Percentiles rank a stretch among this genome's conserved stretches.
phyloP scores from a whole-genome alignment of 2,888 invertebrate species.

The Stegana nigrithorax region DNA sequence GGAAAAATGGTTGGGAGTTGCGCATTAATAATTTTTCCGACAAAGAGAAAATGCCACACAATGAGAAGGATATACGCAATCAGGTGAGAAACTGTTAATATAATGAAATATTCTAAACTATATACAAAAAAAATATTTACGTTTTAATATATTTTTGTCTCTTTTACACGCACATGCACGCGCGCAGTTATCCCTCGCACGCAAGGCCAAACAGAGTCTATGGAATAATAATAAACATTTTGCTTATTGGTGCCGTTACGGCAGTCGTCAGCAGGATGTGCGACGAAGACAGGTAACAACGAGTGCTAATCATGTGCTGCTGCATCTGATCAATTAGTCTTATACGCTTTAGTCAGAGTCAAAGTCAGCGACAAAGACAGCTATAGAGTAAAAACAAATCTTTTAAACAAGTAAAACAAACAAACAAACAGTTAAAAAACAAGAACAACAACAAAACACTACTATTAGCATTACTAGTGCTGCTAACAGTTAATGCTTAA shows the following conservation, averaged over 20 bases:
- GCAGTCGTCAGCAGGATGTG: constrained; percentile 76
- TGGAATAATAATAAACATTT: constrained; percentile 73
- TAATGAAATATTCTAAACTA: background rate
- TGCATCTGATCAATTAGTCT: constrained; percentile 50
- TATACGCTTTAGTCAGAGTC: background rate
- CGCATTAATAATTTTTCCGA: constrained; percentile 81
- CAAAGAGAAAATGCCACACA: constrained; percentile 76
- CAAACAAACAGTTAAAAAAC: constrained; percentile 5
- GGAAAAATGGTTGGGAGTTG: constrained; percentile 77
- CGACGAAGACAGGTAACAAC: constrained; percentile 76
- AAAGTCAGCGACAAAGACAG: background rate
- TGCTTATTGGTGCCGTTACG: constrained; percentile 80
- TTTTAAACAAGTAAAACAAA: background rate
- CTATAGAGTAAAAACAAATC: background rate
- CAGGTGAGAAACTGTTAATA: constrained; percentile 73
- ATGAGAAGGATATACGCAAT: constrained; percentile 76
- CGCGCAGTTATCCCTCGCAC: constrained; percentile 66
- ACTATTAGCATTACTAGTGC: background rate
- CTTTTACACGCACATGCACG: too few relatives aligned
- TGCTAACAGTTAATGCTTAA: constrained; percentile 30
- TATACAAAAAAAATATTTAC: background rate
- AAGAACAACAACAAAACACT: constrained; percentile 4
- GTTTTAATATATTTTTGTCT: background rate
- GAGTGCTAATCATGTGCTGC: constrained; percentile 54
- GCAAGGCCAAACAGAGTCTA: constrained; percentile 66